Evolutionary conservation across 2,888 invertebrate genomes (phyloP).

Genomic region (Lycophotia porphyrea): DNA sequence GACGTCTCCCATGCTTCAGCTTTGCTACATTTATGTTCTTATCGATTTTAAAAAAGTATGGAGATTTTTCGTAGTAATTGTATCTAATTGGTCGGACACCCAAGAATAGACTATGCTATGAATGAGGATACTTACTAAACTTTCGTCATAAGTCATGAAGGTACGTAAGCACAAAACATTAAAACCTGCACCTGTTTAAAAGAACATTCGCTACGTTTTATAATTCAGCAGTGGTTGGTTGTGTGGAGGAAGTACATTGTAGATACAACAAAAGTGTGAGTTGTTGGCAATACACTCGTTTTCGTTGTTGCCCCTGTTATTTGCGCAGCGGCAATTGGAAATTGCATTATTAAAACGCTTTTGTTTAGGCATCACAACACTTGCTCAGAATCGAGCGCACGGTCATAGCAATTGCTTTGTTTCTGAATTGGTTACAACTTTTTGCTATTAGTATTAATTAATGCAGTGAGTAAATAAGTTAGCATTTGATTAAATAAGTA

Average conservation of each 20-base stretch:
- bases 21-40: neutral
- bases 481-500: neutral
- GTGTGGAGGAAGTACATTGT: slow-evolving; percentile 54
- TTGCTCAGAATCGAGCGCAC: slow-evolving; percentile 72
- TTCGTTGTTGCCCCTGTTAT: slow-evolving; percentile 84
- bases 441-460: slow-evolving; percentile 32
- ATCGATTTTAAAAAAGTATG: neutral
- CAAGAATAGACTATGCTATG: neutral
- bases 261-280: slow-evolving; percentile 73
- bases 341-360: slow-evolving; percentile 90
- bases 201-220: slow-evolving; percentile 38
- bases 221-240: slow-evolving; percentile 46
- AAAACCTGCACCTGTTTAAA: slow-evolving; percentile 26
- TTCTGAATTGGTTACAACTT: slow-evolving; percentile 51
- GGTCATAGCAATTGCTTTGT: slow-evolving; percentile 54
- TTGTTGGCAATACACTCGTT: slow-evolving; percentile 74
- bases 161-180: neutral
- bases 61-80: neutral
- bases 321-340: slow-evolving; percentile 90
- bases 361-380: slow-evolving; percentile 89
- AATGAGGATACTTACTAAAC: neutral
- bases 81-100: too few species aligned
- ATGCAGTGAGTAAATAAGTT: slow-evolving; percentile 17
- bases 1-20: neutral
- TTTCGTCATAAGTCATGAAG: neutral